Evolutionary conservation across 1,140 invertebrate genomes (phyloP), one percentile per base, ranked within the genome.

Genomic region (Riptortus pedestris): DNA sequence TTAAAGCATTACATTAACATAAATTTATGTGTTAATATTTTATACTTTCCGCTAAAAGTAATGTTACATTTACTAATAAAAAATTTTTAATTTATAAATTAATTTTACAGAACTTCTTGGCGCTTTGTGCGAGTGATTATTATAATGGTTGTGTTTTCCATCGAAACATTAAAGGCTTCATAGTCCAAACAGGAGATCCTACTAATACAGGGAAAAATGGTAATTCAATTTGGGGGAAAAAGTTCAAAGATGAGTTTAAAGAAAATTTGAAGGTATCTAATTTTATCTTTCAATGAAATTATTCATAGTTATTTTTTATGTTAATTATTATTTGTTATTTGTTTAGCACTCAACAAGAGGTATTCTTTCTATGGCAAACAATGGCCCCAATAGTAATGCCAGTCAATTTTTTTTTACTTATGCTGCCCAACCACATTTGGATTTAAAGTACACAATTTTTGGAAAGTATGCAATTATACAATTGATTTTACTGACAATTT

Each of bases 351-450:
- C 83, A 72, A 77, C 81, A 7, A 80, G 93, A 72, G 96, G 96
- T 2, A 86, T 91, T 52, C 77, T 98, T 0, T 97, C 93, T 14
- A 97, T 98, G 94, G 96, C 96, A n/a, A 98, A 96, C 73, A 97
- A 92, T 79, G 95, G 95, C 20, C 92, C 93, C 14, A 96, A 98
- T 73, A 91, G 91, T n/a, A 99, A 98, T 81, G 89, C 85, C n/a
- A 95, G 92, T 71, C 96, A 99, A 75, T 99, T 98, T 77, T 99
- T 98, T 72, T 89, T 98, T 66, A 89, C 91, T 0, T 98, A 97
- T 76, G 85, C 81, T 4, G 85, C 93, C 66, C 94, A 98, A 70
- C 87, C 92, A n/a, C 91, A 95, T 79, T 79, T 98, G 45, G 96
- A 98, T 76, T 77, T 96, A 64, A 98, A 98, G 74, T 98, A 98